Evolutionary conservation across 2,888 invertebrate species (phyloP).

Genomic region (Cryptocheilus praepositus): DNA sequence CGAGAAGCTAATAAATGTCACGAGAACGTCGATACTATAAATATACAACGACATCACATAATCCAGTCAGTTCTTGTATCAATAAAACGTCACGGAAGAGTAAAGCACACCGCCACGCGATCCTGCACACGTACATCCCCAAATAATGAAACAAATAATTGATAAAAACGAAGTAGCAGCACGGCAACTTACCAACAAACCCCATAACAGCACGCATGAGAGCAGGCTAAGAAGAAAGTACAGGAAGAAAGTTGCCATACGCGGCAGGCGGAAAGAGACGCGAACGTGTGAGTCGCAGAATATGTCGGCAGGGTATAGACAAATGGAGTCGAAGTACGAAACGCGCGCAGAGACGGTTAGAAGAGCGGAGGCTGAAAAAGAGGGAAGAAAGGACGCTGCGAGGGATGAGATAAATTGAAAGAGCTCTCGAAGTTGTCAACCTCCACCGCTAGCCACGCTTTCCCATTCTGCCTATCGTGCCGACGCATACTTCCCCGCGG

Average conservation of each 20-base stretch:
- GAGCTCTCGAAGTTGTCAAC: slow-evolving; percentile 72
- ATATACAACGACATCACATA: too few species aligned
- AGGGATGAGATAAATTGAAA: slow-evolving; percentile 73
- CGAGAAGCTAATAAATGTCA: too few species aligned
- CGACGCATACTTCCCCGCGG: slow-evolving; percentile 7
- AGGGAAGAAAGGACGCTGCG: slow-evolving; percentile 58
- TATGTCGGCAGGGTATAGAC: slow-evolving; percentile 3
- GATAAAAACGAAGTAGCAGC: too few species aligned
- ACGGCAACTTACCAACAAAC: too few species aligned
- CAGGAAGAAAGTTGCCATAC: slow-evolving; percentile 19
- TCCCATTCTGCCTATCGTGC: slow-evolving; percentile 22
- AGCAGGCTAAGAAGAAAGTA: slow-evolving; percentile 27
- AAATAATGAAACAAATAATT: too few species aligned
- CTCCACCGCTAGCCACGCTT: slow-evolving; percentile 51
- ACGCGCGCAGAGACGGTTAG: slow-evolving; percentile 26
- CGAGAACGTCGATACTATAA: too few species aligned
- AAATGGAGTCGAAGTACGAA: background rate
- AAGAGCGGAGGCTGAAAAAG: slow-evolving; percentile 40
- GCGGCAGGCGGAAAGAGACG: slow-evolving; percentile 17
- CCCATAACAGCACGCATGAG: slow-evolving; percentile 42
- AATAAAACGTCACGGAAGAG: too few species aligned
- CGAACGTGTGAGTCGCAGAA: slow-evolving; percentile 19
- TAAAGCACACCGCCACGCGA: too few species aligned
- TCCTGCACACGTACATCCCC: too few species aligned
- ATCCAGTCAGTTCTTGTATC: too few species aligned